phyloP scores from a whole-genome alignment of 2,113 vertebrate species.

The Lagopus muta region DNA sequence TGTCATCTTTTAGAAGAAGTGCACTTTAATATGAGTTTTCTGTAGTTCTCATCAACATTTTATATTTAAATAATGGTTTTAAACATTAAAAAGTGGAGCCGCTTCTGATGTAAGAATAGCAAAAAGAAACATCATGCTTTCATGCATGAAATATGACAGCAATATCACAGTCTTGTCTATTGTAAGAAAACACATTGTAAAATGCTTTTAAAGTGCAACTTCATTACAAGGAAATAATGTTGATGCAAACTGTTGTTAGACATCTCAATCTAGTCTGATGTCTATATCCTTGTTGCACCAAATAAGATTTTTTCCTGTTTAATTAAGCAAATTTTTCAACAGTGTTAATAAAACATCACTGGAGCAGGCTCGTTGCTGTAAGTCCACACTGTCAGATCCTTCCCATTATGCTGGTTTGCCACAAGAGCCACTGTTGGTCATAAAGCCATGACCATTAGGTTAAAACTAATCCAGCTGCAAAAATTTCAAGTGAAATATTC shows the following conservation, averaged over 20 bases:
- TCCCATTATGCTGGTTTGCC: background rate
- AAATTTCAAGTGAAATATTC: background rate
- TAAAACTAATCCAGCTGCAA: background rate
- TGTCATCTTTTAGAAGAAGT: background rate
- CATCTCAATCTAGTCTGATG: constrained; percentile 9
- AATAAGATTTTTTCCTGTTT: background rate
- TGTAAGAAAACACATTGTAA: background rate
- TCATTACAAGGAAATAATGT: background rate
- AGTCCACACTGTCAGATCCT: background rate
- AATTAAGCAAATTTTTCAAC: background rate
- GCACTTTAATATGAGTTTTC: background rate
- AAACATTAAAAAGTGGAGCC: background rate
- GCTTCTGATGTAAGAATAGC: background rate
- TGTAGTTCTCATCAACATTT: background rate
- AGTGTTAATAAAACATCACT: background rate
- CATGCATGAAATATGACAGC: background rate
- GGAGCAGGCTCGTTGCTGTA: background rate
- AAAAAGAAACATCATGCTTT: background rate
- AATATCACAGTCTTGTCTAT: background rate
- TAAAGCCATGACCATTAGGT: background rate
- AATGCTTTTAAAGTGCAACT: background rate
- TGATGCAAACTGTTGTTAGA: background rate
- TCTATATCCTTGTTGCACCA: background rate
- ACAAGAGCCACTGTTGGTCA: background rate
- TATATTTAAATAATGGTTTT: background rate